Evolutionary conservation across 2,888 invertebrate genomes (phyloP).

Genomic region (Deilephila porcellus): DNA sequence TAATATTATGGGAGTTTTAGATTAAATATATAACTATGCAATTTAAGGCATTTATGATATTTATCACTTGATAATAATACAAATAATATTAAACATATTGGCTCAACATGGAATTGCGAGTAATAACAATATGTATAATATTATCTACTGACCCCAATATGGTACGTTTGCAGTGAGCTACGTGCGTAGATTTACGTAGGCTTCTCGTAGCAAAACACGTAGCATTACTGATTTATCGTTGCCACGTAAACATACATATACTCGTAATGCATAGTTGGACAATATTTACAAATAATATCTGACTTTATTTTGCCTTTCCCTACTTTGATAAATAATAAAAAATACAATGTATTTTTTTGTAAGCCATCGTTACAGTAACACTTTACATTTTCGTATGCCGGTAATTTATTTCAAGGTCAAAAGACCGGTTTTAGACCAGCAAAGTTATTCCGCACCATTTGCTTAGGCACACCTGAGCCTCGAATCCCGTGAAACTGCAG

Average conservation of each 20-base stretch:
- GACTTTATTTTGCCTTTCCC: too few relatives aligned
- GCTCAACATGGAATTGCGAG: background rate
- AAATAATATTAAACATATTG: background rate
- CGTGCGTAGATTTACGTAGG: slow-evolving; percentile 60
- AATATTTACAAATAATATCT: too few relatives aligned
- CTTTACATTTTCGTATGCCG: background rate
- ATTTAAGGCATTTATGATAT: too few relatives aligned
- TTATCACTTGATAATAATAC: background rate
- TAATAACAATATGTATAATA: background rate
- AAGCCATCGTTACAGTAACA: background rate
- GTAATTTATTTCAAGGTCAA: background rate
- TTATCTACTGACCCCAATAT: background rate
- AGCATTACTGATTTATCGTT: slow-evolving; percentile 40
- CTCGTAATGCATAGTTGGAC: too few relatives aligned
- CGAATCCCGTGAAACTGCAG: slow-evolving; percentile 74
- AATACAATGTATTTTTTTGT: background rate
- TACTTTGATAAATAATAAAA: background rate
- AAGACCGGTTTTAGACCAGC: background rate
- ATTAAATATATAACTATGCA: too few relatives aligned
- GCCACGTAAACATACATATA: too few relatives aligned
- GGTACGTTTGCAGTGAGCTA: slow-evolving; percentile 41
- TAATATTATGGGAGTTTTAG: too few relatives aligned
- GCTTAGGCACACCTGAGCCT: slow-evolving; percentile 65
- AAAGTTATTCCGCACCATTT: slow-evolving; percentile 35
- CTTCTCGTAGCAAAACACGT: slow-evolving; percentile 52